phyloP scores from a whole-genome alignment of 2,797 vertebrate genomes.

The Lepidocolaptes lacrymiger region DNA sequence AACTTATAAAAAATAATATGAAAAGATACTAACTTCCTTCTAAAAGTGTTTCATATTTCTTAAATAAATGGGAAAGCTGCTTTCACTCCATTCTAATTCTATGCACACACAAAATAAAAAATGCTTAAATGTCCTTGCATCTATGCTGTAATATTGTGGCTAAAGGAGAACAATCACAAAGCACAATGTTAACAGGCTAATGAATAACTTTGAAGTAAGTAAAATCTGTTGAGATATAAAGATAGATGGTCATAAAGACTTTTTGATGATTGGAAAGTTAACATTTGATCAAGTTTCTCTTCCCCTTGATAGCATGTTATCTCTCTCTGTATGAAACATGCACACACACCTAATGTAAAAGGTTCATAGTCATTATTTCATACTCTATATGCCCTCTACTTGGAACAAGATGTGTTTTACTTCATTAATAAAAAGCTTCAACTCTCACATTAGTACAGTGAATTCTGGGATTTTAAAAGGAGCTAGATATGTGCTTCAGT shows the following conservation, averaged over 20 bases:
- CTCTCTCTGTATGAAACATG: background rate
- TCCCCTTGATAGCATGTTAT: background rate
- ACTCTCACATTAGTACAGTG: background rate
- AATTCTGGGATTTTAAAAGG: background rate
- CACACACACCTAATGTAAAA: background rate
- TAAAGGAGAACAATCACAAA: constrained; percentile 49
- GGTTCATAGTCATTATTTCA: background rate
- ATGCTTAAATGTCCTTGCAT: background rate
- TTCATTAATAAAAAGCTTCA: background rate
- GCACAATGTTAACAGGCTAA: background rate
- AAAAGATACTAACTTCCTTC: background rate
- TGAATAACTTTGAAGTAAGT: constrained; percentile 36
- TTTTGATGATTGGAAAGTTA: constrained; percentile 36
- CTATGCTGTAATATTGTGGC: background rate
- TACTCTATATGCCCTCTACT: background rate
- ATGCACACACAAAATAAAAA: background rate
- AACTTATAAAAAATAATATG: background rate
- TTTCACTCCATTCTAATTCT: rapidly evolving
- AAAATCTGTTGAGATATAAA: constrained; percentile 4
- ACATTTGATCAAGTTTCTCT: background rate
- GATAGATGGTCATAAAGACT: constrained; percentile 1
- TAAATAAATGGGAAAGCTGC: background rate
- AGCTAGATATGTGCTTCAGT: background rate
- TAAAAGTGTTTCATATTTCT: background rate
- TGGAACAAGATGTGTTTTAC: background rate